Evolutionary conservation across 2,113 vertebrate species (phyloP), one percentile per base, ranked within the genome.

Genomic region (Hassar affinis): DNA sequence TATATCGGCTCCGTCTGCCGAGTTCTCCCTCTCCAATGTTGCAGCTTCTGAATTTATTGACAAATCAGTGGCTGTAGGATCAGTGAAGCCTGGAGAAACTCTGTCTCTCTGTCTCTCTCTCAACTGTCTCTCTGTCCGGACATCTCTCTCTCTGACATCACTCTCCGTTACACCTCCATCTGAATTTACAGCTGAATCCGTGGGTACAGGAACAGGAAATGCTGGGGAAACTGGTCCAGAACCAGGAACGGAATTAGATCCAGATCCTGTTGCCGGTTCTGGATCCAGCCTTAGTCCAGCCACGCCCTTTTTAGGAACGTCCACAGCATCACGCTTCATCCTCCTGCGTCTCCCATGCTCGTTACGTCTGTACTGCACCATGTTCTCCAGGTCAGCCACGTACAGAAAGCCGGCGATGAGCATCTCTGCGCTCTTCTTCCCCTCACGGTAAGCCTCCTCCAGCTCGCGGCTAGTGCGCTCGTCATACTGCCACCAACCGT

Each of bases 401-500:
- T 99, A 99, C 5, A 99, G 93, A 92, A 98, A 98, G 1, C 98
- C 97, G 3, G 97, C 97, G 25, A 99, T 99, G 56, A 99, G 93
- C 98, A 99, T 98, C 93, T 99, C 97, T 0, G 96, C 96, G 90
- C 93, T 98, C 92, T 97, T 98, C 93, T 94, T 97, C 87, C 95
- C 97, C 90, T 97, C 97, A 81, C 94, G 89, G 82, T 96, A 97
- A 30, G 98, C 96, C 79, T 99, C 97, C 93, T 99, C 98, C 90
- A 99, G 92, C 90, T 99, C 97, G 56, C 94, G 94, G 90, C 94
- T 98, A 82, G 97, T 98, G 75, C 97, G 95, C 90, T 98, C 97
- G 54, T 99, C 97, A 15, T 99, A 99, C 91, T 99, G 98, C 98
- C 98, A 99, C 98, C 98, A 99, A 79, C 98, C 98, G 38, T 98